Base-by-base conservation (phyloP, 2,888 invertebrate species). In the Chaitophorus viminalis region DNA sequence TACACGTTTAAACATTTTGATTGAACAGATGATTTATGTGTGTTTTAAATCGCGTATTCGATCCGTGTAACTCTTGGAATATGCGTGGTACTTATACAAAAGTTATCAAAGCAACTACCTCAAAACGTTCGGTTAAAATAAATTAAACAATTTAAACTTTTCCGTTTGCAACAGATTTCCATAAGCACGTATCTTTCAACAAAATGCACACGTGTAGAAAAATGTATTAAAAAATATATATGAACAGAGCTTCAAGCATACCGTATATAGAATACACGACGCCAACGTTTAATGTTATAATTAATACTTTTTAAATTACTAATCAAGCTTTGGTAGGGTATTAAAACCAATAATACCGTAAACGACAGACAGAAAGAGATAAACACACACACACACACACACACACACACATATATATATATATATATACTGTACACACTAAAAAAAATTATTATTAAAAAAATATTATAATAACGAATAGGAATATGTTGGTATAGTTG, bases 11-110 rank as follows among this genome's bases (percentile, higher is more conserved):
- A 31, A 78, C 52, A 60, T 78, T 79, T 65, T 65, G 79, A 79
- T 79, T 65, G 65, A 79, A 65, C 79, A 36, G 33, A 79, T 65
- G 65, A 68, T 79, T 60, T 65, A 79, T 79, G 36, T 65, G 21
- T 21, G 65, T 29, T 70, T 79, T 65, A 33, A 65, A 79, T 79
- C 39, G 36, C 29, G n/a, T 65, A 65, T 46, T 46, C 65, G n/a
- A 11, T 18, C 18, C 4, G 65, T n/a, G 29, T 36, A 60, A 79
- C 18, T 78, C 33, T 60, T 25, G 21, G 46, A 14, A n/a, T 65
- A 17, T 70, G 14, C 31, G 8, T 36, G 17, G 25, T 36, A 36
- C 54, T 82, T 54, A 9, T 60, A 74, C n/a, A 17, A 82, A 82
- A 82, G 72, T 82, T 82, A 36, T 74, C 2, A 2, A 74, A 60